Evolutionary conservation across 23 tunicate species (phyloP).

Genomic region (Oikopleura dioica): DNA sequence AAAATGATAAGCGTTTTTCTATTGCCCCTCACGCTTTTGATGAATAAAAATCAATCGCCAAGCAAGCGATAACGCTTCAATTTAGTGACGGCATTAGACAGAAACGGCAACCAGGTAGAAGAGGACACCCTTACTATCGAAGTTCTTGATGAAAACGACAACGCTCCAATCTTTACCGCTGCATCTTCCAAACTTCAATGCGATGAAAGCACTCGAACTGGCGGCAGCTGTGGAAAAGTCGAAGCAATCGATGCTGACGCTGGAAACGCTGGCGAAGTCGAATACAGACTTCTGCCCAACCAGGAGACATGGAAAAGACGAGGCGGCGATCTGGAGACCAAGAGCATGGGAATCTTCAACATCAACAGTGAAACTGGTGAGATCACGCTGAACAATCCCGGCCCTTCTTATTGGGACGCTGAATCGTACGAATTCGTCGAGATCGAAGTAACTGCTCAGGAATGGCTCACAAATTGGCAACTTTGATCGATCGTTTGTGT

Average conservation of each 20-base stretch:
- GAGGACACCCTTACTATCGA: neutral
- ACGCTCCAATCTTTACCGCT: neutral
- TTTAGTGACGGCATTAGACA: neutral
- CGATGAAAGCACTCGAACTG: neutral
- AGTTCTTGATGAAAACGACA: slow-evolving; percentile 2
- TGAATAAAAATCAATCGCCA: too few species aligned
- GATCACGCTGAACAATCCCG: neutral
- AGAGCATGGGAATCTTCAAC: neutral
- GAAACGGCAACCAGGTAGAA: neutral
- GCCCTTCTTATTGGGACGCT: neutral
- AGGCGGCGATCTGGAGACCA: neutral
- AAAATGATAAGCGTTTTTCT: too few species aligned
- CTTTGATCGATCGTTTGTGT: too few species aligned
- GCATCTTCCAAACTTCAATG: neutral
- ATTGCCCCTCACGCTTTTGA: too few species aligned
- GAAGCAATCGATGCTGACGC: neutral
- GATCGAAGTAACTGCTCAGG: neutral
- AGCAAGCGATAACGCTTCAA: too few species aligned
- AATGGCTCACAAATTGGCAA: too few species aligned
- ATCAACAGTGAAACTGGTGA: neutral
- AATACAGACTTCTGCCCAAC: neutral
- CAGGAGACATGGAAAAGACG: neutral
- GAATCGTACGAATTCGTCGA: neutral
- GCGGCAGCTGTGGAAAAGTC: neutral
- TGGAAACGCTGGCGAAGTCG: neutral